Evolutionary conservation across 2,113 vertebrate species (phyloP).

Genomic region (Centrocercus urophasianus): DNA sequence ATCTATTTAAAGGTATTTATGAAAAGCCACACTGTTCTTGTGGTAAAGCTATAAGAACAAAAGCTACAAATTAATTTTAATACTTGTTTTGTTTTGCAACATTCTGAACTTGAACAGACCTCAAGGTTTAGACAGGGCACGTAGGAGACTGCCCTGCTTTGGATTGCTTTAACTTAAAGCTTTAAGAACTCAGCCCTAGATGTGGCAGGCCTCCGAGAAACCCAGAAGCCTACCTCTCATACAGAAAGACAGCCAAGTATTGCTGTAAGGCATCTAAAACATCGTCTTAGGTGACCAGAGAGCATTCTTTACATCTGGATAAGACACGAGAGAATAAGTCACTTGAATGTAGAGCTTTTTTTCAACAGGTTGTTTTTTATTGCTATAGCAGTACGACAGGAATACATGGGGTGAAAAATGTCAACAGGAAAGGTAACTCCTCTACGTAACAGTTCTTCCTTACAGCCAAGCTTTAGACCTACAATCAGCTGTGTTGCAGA

Average conservation of each 20-base stretch:
- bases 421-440: conserved; percentile 44
- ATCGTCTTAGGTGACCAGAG: conserved; percentile 68
- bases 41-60: conserved; percentile 63
- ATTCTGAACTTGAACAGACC: conserved; percentile 67
- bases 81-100: conserved; percentile 68
- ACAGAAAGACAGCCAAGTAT: conserved; percentile 50
- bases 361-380: conserved; percentile 40
- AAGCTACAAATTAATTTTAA: conserved; percentile 54
- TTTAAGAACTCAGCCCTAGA: conserved; percentile 73
- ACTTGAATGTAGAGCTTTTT: conserved; percentile 71
- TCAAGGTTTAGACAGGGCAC: conserved; percentile 64
- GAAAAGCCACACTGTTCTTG: conserved; percentile 56
- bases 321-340: conserved; percentile 66
- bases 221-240: conserved; percentile 74
- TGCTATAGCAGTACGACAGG: conserved; percentile 50
- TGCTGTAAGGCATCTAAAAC: conserved; percentile 67
- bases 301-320: conserved; percentile 70
- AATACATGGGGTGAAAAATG: neutral
- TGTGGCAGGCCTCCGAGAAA: conserved; percentile 71
- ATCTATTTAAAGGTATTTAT: conserved; percentile 40
- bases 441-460: conserved; percentile 21
- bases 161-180: conserved; percentile 74
- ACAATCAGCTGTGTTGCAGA: conserved; percentile 35
- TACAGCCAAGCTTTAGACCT: conserved; percentile 46
- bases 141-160: conserved; percentile 47